These are phyloP conservation scores for Daubentonia madagascariensis DNA, from an alignment of 2,113 vertebrate species.

Conservation along the genomic window DNA sequence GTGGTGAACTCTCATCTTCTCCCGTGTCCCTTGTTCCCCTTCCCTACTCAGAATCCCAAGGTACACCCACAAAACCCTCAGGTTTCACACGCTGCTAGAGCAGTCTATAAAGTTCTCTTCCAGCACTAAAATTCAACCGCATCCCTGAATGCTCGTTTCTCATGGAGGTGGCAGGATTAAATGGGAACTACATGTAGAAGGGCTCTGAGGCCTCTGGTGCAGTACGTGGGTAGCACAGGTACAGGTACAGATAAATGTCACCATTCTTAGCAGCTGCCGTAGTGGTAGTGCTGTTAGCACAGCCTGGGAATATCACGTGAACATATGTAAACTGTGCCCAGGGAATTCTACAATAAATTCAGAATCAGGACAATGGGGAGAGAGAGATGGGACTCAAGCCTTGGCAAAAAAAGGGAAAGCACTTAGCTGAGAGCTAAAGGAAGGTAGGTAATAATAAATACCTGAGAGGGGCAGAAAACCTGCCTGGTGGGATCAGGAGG, in stretches of 20 bases:
- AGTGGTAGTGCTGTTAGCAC: rapidly evolving
- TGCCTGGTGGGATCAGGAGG: neutral
- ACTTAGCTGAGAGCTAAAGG: neutral
- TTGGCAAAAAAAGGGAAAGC: neutral
- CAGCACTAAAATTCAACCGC: neutral
- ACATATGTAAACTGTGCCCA: neutral
- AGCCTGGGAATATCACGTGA: neutral
- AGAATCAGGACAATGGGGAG: neutral
- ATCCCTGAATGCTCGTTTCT: neutral
- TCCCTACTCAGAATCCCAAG: neutral
- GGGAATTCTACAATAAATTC: neutral
- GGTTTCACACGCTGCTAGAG: neutral
- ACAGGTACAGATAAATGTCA: neutral
- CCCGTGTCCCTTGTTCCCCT: no score
- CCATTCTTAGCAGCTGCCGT: neutral
- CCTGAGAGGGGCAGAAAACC: neutral
- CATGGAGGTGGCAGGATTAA: neutral
- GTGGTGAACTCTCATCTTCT: neutral
- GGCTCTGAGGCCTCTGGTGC: neutral
- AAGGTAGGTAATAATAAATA: neutral
- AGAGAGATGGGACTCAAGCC: neutral
- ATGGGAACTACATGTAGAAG: no score
- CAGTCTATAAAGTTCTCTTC: neutral
- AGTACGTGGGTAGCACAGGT: no score
- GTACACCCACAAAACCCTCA: neutral